Conservation (phyloP, 92 coral and sea anemone species). For the Galaxea fascicularis region DNA sequence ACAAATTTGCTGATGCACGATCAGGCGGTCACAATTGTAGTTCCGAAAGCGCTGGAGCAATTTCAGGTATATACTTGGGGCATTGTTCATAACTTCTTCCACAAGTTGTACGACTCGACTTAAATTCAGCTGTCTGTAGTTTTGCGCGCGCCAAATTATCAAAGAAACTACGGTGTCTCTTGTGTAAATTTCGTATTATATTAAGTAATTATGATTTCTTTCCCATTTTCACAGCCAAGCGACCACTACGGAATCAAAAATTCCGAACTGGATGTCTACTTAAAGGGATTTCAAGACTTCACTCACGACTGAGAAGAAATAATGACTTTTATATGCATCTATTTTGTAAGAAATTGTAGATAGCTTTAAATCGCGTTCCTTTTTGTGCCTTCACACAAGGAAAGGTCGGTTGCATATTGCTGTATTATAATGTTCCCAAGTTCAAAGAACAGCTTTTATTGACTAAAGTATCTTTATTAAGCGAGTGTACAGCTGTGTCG, state of each 20-base stretch:
- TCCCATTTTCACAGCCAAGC: conserved; percentile 61
- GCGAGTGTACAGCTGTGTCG: conserved; percentile 50
- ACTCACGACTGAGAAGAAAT: conserved; percentile 14
- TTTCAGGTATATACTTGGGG: conserved; percentile 25
- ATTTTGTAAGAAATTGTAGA: conserved; percentile 46
- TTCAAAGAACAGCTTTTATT: conserved; percentile 45
- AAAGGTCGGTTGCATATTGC: background rate
- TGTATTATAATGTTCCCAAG: conserved; percentile 9
- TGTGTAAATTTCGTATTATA: background rate
- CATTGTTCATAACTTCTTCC: background rate
- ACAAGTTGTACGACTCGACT: background rate
- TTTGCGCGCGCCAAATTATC: background rate
- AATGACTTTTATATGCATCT: conserved; percentile 2
- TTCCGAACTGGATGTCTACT: conserved; percentile 90
- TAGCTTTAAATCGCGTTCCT: background rate
- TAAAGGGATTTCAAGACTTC: conserved; percentile 84
- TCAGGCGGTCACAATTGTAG: conserved; percentile 35
- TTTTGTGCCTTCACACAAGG: background rate
- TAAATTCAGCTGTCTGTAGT: background rate
- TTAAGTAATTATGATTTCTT: background rate
- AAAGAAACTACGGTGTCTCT: too few relatives aligned
- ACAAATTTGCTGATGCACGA: conserved; percentile 35
- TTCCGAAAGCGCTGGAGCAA: conserved; percentile 37
- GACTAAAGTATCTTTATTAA: conserved; percentile 46
- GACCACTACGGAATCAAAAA: conserved; percentile 94